Base-by-base conservation (phyloP, 2,113 vertebrate species). In the Pachycephala philippinensis region DNA sequence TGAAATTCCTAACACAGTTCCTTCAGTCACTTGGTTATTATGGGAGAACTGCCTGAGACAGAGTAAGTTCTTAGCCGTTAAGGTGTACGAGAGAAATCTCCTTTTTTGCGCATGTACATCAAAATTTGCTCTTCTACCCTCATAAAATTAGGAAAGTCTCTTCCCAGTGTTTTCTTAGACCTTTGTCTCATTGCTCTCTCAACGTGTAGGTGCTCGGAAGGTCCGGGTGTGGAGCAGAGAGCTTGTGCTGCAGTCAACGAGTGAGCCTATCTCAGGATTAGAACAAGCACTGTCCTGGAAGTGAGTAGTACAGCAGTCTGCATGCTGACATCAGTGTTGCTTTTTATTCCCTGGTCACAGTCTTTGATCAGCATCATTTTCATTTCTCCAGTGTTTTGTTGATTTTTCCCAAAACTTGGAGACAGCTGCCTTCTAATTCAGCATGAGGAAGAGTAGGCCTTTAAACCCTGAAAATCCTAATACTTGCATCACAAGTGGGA, bases 241-340 rank as follows among this genome's bases (percentile, higher is more conserved):
- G 89, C 98, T 99, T 33, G 98, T 99, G 78, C 97, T 99, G 52
- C 99, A 99, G 87, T 98, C 99, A 59, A 99, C 99, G 74, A 99
- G 99, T 23, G 99, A 99, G 88, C 94, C 98, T 35, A 26, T 99
- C 89, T 98, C 98, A 9, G 99, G 99, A 31, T 98, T 99, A 96
- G 99, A 99, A 69, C 99, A 99, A 85, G 84, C 98, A 2, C 96
- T 99, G 27, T 98, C 98, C 76, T 99, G 99, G 99, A 99, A 99
- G 99, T 99, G 96, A 98, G 99, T 98, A 90, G 50, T 50, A 79
- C 69, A 76, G 16, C 28, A 82, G 9, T 39, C 28, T 87, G 21
- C 17, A 5, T 69, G 59, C 44, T 3, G 2, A 27, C 13, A 59
- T 9, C 24, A 31, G 15, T 26, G 12, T 61, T 71, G 24, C 4